Conservation (phyloP, 2,888 invertebrate genomes). For the Neoaliturus tenellus region DNA sequence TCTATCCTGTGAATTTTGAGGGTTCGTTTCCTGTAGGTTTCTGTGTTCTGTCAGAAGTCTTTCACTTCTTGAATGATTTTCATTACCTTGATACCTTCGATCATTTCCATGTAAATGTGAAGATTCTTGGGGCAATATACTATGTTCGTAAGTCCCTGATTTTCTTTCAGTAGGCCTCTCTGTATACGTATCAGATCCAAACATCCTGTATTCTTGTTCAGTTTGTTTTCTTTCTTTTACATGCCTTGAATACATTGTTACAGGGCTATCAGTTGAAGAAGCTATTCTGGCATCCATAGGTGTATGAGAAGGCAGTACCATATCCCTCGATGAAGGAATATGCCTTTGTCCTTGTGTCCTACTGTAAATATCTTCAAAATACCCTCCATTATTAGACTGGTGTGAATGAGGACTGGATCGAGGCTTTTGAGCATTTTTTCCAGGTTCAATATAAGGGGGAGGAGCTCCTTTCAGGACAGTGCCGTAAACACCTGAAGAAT, state of each 20-base stretch:
- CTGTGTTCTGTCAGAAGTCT: not conserved
- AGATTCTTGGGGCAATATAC: not conserved
- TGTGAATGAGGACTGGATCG: conserved; percentile 6
- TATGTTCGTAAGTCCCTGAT: not conserved
- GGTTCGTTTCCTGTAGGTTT: not conserved
- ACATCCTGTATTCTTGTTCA: not conserved
- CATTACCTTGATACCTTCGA: conserved; percentile 21
- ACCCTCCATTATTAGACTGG: conserved; percentile 3
- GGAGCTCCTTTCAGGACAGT: conserved; percentile 35
- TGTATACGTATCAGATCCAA: not conserved
- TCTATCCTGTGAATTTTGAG: not conserved
- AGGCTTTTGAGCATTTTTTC: conserved; percentile 46
- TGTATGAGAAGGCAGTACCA: conserved; percentile 29
- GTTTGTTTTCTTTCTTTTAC: not conserved
- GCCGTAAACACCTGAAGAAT: conserved; percentile 29
- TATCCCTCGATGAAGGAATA: conserved; percentile 19
- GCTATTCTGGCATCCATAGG: not conserved
- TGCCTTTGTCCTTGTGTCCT: not conserved
- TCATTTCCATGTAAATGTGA: not conserved
- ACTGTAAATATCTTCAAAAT: conserved; percentile 12
- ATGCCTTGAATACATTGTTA: not conserved
- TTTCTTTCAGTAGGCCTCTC: conserved; percentile 8
- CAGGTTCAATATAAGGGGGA: conserved; percentile 38
- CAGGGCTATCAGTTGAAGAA: not conserved
- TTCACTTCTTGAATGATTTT: not conserved